Base-by-base conservation (phyloP, 2,888 invertebrate species). In the Drosophila putrida region DNA sequence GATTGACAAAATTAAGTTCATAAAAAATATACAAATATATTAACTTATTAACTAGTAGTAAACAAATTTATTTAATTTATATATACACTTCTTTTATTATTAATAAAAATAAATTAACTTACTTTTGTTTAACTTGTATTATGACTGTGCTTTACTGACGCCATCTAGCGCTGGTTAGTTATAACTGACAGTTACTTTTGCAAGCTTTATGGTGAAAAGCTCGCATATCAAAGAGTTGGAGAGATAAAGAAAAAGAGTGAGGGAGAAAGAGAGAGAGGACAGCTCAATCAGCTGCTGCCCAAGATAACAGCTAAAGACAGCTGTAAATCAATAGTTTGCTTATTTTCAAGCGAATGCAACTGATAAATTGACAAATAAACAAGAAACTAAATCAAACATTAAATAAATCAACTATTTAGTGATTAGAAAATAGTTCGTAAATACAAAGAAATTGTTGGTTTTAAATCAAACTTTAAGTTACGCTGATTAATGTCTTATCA, bases 141-240 rank as follows among this genome's bases (percentile, higher is more conserved):
- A 38, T 5, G n/a, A 4, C 3, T 10, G n/a, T 0, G 6, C 4
- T 0, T 4, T 0, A 13, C 44, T 44, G 20, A 36, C 88, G 88
- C 88, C 88, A 71, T 71, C 83, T 63, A 25, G 59, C 57, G 82
- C 20, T 33, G 15, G 53, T n/a, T 47, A 33, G 50, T 35, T 11
- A 5, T 41, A 39, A 1, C 25, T 46, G 6, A 6, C 1, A 4
- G 15, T 25, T 15, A 31, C 31, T 31, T 13, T 36, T n/a, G 11
- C 15, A 43, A 75, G 82, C 75, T 75, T 63, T 9, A 60, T 76
- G 83, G 88, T 87, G 88, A 69, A 83, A 83, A 83, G 83, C 83
- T 83, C 36, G 0, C 0, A 1, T 6, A 13, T 10, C 31, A 49
- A 66, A 74, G 75, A 73, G 31, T 9, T 8, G 6, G 4, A 15